Base-by-base conservation (phyloP, 2,888 invertebrate species). In the Pecten maximus region DNA sequence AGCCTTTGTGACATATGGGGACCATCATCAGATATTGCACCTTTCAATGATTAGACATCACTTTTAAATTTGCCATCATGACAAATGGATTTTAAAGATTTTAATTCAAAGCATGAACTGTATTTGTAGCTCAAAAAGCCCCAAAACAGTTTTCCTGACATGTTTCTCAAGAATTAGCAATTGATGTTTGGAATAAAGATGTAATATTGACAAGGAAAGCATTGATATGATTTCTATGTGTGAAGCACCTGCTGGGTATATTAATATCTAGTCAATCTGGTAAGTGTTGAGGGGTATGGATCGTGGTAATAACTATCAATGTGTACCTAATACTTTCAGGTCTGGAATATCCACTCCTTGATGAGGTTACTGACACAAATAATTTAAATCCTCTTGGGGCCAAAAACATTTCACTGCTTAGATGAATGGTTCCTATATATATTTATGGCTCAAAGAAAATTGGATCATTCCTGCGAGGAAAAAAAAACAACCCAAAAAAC, bases 351-450 rank as follows among this genome's bases (percentile, higher is more conserved):
- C 54, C 54, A 28, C 28, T 10, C 6, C 74, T 10, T 74, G 74
- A 35, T 74, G 35, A 35, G 35, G 28, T 74, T 74, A 74, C 74
- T 74, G 74, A 74, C 74, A 74, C 74, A 74, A 74, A 74, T 74
- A 74, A 74, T 74, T 74, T 74, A 74, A 74, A 74, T 74, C 74
- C 74, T 35, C 74, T 74, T 35, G 28, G 35, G 74, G 35, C 74
- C 35, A 28, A 74, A 28, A 74, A 28, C 23, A 16, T 60, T 60
- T 23, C 4, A 60, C 23, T 60, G 60, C 60, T n/a, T 60, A n/a
- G n/a, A 23, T 35, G 28, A 74, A 23, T 35, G 74, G 35, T 74
- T 74, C 44, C 44, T 44, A 44, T 28, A 74, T 74, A 35, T 74
- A 54, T 54, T 54, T 23, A 54, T 23, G 54, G 54, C 54, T 54